Evolutionary conservation across 2,888 invertebrate species (phyloP).

Genomic region (Ectemnius cavifrons): DNA sequence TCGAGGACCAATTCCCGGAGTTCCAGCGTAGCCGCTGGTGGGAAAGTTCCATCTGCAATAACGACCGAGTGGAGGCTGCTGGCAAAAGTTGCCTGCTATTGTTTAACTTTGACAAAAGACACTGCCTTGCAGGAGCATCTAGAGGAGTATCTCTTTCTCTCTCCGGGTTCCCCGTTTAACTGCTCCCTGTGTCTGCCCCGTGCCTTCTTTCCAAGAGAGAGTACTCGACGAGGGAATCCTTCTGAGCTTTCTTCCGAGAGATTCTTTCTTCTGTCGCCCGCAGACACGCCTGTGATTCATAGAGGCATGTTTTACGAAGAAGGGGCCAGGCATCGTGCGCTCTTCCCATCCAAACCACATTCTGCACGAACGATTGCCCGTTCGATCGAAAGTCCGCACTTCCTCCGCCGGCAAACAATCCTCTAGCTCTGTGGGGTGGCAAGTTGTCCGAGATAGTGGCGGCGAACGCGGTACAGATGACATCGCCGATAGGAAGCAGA

Average conservation of each 20-base stretch:
- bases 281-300: constrained; percentile 67
- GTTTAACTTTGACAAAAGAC: constrained; percentile 63
- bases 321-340: constrained; percentile 12
- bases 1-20: constrained; percentile 55
- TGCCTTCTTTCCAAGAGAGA: constrained; percentile 23
- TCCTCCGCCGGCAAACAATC: background rate
- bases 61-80: constrained; percentile 44
- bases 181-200: constrained; percentile 10
- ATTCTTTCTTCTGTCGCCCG: constrained; percentile 62
- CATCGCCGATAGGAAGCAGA: too few species aligned
- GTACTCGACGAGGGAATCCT: background rate
- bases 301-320: constrained; percentile 30
- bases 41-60: constrained; percentile 62
- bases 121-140: background rate
- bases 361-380: constrained; percentile 19
- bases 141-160: background rate
- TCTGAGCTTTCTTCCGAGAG: constrained; percentile 12
- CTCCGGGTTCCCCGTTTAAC: constrained; percentile 31
- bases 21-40: constrained; percentile 46
- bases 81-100: constrained; percentile 62
- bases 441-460: constrained; percentile 13
- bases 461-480: constrained; percentile 34
- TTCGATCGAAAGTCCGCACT: constrained; percentile 23
- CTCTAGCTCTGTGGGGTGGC: too few species aligned
- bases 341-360: constrained; percentile 2